These are phyloP conservation scores for Epizoanthus scotinus DNA, from an alignment of 92 coral and sea anemone genomes.

Conservation along the genomic window DNA sequence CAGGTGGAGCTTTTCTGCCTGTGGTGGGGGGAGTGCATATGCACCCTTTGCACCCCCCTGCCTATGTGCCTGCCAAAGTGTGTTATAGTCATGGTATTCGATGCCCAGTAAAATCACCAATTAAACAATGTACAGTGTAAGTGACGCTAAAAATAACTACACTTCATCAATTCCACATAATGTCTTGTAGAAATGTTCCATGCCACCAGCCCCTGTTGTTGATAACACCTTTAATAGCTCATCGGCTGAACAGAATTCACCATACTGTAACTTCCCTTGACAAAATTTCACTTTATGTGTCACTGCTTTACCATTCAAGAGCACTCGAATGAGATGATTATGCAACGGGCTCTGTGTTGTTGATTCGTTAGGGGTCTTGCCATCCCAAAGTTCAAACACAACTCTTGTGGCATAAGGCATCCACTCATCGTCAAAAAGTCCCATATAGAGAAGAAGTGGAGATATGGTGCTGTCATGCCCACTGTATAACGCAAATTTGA, in stretches of 20 bases:
- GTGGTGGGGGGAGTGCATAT: too few relatives aligned
- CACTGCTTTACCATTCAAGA: slow-evolving; percentile 78
- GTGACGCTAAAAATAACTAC: too few relatives aligned
- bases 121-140: too few relatives aligned
- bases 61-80: too few relatives aligned
- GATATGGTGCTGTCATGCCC: slow-evolving; percentile 87
- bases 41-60: too few relatives aligned
- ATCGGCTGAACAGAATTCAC: slow-evolving; percentile 80
- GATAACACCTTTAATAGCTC: slow-evolving; percentile 72
- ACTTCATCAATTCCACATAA: not conserved
- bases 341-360: not conserved
- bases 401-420: slow-evolving; percentile 80
- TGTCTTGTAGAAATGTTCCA: not conserved
- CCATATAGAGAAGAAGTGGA: slow-evolving; percentile 71
- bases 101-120: too few relatives aligned
- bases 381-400: slow-evolving; percentile 88
- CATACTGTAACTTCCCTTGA: slow-evolving; percentile 47
- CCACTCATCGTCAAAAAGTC: slow-evolving; percentile 68
- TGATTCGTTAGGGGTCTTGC: not conserved
- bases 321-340: slow-evolving; percentile 52
- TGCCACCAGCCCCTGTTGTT: slow-evolving; percentile 36
- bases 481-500: slow-evolving; percentile 77
- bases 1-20: too few relatives aligned
- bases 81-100: too few relatives aligned
- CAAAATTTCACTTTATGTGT: slow-evolving; percentile 79